Evolutionary conservation across 2,888 invertebrate species (phyloP).

Genomic region (Amiota minor): DNA sequence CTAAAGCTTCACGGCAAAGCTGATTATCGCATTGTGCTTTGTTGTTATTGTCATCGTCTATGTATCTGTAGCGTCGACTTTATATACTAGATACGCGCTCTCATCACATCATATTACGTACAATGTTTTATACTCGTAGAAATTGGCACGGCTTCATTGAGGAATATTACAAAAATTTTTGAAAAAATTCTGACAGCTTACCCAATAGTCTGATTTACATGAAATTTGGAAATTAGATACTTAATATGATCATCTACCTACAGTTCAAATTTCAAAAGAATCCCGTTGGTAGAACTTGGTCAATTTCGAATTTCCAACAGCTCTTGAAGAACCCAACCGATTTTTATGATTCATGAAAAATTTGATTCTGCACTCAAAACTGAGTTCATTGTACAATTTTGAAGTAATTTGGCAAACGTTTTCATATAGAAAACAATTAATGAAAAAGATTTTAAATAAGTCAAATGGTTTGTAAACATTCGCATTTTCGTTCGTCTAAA

Average conservation of each 20-base stretch:
- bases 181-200: conserved; percentile 54
- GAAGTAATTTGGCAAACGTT: conserved; percentile 29
- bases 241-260: neutral
- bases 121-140: neutral
- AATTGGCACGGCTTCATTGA: conserved; percentile 20
- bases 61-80: too few species aligned
- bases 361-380: conserved; percentile 53
- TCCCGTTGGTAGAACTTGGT: conserved; percentile 18
- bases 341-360: conserved; percentile 63
- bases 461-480: conserved; percentile 52
- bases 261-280: conserved; percentile 36
- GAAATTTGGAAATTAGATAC: conserved; percentile 40
- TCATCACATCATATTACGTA: conserved; percentile 28
- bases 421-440: conserved; percentile 62
- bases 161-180: conserved; percentile 54
- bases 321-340: conserved; percentile 42
- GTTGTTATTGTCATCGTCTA: neutral
- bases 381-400: conserved; percentile 31
- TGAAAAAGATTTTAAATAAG: conserved; percentile 67
- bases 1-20: conserved; percentile 39
- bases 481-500: neutral
- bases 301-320: conserved; percentile 48
- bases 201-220: conserved; percentile 40
- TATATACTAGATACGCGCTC: neutral
- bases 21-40: conserved; percentile 27